phyloP scores from a whole-genome alignment of 2,888 invertebrate species.

The Agriotes lineatus region DNA sequence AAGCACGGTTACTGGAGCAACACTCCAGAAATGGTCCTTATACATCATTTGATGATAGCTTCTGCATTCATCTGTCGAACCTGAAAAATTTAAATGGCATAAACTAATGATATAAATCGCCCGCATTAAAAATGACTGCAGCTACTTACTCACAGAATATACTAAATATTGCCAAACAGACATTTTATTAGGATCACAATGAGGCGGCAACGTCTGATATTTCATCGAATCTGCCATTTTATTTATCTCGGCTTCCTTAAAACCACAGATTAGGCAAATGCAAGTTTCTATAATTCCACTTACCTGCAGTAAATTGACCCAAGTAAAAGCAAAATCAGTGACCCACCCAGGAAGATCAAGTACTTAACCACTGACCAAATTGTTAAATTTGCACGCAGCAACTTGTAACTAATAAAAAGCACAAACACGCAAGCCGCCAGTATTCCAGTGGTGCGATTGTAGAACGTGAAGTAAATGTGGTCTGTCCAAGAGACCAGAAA shows the following conservation, averaged over 20 bases:
- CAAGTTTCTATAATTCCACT: no score
- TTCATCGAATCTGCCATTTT: slow-evolving; percentile 38
- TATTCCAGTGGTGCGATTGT: slow-evolving; percentile 38
- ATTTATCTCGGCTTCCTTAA: slow-evolving; percentile 46
- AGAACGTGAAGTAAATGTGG: slow-evolving; percentile 37
- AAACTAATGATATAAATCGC: no score
- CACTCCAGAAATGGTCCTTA: slow-evolving; percentile 37
- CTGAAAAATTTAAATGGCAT: no score
- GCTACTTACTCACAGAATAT: slow-evolving; percentile 35
- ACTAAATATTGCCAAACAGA: slow-evolving; percentile 30
- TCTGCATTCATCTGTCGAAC: slow-evolving; percentile 33
- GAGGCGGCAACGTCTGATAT: slow-evolving; percentile 29
- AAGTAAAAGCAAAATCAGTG: slow-evolving; percentile 44
- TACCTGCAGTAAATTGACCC: slow-evolving; percentile 44
- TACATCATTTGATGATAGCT: slow-evolving; percentile 33
- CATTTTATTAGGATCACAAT: slow-evolving; percentile 45
- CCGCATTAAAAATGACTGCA: no score
- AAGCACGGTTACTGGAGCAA: slow-evolving; percentile 39
- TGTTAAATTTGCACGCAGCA: slow-evolving; percentile 42
- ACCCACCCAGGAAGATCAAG: slow-evolving; percentile 45
- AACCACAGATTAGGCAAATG: no score
- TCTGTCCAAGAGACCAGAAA: slow-evolving; percentile 37
- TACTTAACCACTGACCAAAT: slow-evolving; percentile 40
- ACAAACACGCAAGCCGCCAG: slow-evolving; percentile 31
- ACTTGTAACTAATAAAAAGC: slow-evolving; percentile 40